Base-by-base conservation (phyloP, 2,113 vertebrate species). In the Strix aluco region DNA sequence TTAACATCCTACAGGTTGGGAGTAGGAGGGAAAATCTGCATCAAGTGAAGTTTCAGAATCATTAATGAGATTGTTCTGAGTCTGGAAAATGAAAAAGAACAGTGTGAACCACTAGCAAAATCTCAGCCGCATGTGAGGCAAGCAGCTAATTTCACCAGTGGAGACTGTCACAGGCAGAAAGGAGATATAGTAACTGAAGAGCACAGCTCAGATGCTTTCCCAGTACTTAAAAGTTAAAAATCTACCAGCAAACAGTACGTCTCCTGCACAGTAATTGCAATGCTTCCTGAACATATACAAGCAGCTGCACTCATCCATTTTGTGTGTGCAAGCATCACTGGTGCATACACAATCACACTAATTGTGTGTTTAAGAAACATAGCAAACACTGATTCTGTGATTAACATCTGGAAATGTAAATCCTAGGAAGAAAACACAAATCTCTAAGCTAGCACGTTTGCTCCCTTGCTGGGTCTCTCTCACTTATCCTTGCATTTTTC, bases 41-140 rank as follows among this genome's bases (percentile, higher is more conserved):
- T 65, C 15, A 73, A 94, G 61, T 85, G 61, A 77, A 83, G 15
- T 90, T 88, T 74, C 52, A 81, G 85, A 95, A 92, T 90, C 59
- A 93, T 88, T 88, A 92, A 93, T 47, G 80, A 95, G 67, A n/a
- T 75, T 73, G 49, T 73, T 86, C 75, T 83, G 46, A 1, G 3
- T 66, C 16, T 82, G 71, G 55, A 86, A 84, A 86, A 81, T 19
- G 15, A 90, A 84, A 85, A 49, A 67, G 86, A 94, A 90, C 79
- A 38, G 30, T 8, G 55, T 77, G 81, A 94, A 81, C 54, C 71
- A 55, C 38, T 34, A 70, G 62, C 86, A 88, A 83, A 59, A 73
- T 63, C 79, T 90, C 67, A 81, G 59, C 71, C 38, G 62, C 62
- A 70, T 11, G 13, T 11, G 62, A 90, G 42, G 44, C 49, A 54